Evolutionary conservation across 2,888 invertebrate species (phyloP).

Genomic region (Omphaloscelis lunosa): DNA sequence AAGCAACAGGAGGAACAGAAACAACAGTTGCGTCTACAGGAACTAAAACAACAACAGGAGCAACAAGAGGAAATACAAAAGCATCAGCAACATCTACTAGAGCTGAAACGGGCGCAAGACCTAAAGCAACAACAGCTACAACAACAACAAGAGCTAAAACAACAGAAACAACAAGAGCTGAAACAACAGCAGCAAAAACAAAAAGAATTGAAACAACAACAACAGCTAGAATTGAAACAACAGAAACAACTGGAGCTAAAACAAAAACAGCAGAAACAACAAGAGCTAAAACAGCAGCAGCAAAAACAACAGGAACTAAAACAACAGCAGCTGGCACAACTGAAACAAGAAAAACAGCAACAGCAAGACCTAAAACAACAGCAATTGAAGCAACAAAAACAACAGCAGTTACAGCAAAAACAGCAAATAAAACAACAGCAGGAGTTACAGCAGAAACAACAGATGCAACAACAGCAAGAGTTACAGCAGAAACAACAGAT

Average conservation of each 20-base stretch:
- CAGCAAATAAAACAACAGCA: slow-evolving; percentile 39
- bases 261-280: slow-evolving; percentile 46
- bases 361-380: slow-evolving; percentile 37
- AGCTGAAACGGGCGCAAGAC: slow-evolving; percentile 52
- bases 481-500: slow-evolving; percentile 30
- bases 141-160: slow-evolving; percentile 38
- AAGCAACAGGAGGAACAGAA: slow-evolving; percentile 41
- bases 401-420: slow-evolving; percentile 30
- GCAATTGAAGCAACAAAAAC: slow-evolving; percentile 28
- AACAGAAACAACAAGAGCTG: slow-evolving; percentile 38
- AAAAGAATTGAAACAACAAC: slow-evolving; percentile 41
- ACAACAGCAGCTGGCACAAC: slow-evolving; percentile 35
- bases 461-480: slow-evolving; percentile 20
- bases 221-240: slow-evolving; percentile 32
- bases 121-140: slow-evolving; percentile 27
- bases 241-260: slow-evolving; percentile 33
- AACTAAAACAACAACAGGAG: slow-evolving; percentile 45
- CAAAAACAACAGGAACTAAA: slow-evolving; percentile 38
- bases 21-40: slow-evolving; percentile 27
- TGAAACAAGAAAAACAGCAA: slow-evolving; percentile 26
- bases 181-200: slow-evolving; percentile 38
- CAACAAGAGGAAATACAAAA: slow-evolving; percentile 57
- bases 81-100: slow-evolving; percentile 53
- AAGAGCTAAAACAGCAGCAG: slow-evolving; percentile 23
- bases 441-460: slow-evolving; percentile 24